Conservation (phyloP, 2,888 invertebrate species). For the Plagodis pulveraria region DNA sequence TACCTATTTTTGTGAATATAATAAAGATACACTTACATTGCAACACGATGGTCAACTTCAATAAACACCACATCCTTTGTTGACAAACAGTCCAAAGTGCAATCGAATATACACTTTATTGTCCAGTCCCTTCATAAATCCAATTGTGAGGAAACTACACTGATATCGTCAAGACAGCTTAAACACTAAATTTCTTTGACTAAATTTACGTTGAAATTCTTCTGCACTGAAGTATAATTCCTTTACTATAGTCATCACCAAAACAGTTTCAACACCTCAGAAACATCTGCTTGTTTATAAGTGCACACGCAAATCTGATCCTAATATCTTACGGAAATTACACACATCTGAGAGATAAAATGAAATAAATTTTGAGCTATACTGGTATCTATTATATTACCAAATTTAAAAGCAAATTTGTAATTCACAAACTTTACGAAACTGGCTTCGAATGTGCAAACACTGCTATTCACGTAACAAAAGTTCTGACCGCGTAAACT, state of each 20-base stretch:
- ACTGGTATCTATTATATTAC: too few relatives aligned
- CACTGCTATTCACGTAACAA: slow-evolving; percentile 3
- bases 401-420: too few relatives aligned
- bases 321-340: too few relatives aligned
- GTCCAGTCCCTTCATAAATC: slow-evolving; percentile 13
- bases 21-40: slow-evolving; percentile 59
- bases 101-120: slow-evolving; percentile 30
- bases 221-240: not conserved
- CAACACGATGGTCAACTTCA: slow-evolving; percentile 62
- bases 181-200: not conserved
- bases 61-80: slow-evolving; percentile 64
- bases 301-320: too few relatives aligned
- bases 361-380: too few relatives aligned
- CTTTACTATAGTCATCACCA: not conserved
- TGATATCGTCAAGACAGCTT: too few relatives aligned
- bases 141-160: too few relatives aligned
- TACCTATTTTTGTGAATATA: slow-evolving; percentile 5
- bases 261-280: not conserved
- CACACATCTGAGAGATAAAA: too few relatives aligned
- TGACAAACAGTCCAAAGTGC: slow-evolving; percentile 28
- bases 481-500: slow-evolving; percentile 24
- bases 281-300: too few relatives aligned
- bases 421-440: not conserved
- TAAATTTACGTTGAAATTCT: not conserved
- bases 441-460: slow-evolving; percentile 1